Evolutionary conservation across 2,113 vertebrate genomes (phyloP).

Genomic region (Epinephelus lanceolatus): DNA sequence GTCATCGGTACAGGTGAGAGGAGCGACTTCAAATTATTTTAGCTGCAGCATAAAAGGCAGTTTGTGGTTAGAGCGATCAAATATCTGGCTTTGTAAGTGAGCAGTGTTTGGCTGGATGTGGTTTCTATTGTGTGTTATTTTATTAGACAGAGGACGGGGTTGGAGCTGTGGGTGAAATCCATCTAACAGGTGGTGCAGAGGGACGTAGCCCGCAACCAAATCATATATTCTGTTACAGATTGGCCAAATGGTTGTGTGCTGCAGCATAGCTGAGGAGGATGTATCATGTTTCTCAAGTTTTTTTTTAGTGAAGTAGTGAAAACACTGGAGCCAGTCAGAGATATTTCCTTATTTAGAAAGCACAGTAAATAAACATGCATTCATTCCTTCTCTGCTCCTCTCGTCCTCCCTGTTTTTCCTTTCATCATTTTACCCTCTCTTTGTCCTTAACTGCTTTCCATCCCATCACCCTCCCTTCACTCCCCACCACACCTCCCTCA

Average conservation of each 20-base stretch:
- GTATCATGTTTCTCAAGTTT: slow-evolving; percentile 20
- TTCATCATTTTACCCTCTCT: not conserved
- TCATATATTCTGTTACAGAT: slow-evolving; percentile 29
- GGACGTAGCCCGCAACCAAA: not conserved
- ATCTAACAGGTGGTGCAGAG: slow-evolving; percentile 54
- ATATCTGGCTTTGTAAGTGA: slow-evolving; percentile 33
- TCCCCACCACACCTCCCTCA: not conserved
- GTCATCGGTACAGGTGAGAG: slow-evolving; percentile 32
- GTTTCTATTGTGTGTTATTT: slow-evolving; percentile 14
- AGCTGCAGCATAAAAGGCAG: not conserved
- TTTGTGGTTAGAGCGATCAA: not conserved
- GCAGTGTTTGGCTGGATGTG: slow-evolving; percentile 11
- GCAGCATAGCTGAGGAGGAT: not conserved
- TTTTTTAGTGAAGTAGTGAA: slow-evolving; percentile 13
- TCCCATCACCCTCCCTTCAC: slow-evolving; percentile 1
- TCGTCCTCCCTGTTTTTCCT: slow-evolving; percentile 21
- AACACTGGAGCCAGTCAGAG: slow-evolving; percentile 40
- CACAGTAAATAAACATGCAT: slow-evolving; percentile 72
- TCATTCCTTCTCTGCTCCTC: slow-evolving; percentile 59
- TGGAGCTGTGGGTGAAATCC: slow-evolving; percentile 19
- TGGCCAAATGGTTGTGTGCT: not conserved
- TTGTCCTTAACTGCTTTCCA: slow-evolving; percentile 20
- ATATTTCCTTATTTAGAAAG: slow-evolving; percentile 68
- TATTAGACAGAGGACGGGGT: slow-evolving; percentile 1
- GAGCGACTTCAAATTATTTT: slow-evolving; percentile 1